Evolutionary conservation across 2,797 vertebrate species (phyloP).

Genomic region (Arctocebus calabarensis): DNA sequence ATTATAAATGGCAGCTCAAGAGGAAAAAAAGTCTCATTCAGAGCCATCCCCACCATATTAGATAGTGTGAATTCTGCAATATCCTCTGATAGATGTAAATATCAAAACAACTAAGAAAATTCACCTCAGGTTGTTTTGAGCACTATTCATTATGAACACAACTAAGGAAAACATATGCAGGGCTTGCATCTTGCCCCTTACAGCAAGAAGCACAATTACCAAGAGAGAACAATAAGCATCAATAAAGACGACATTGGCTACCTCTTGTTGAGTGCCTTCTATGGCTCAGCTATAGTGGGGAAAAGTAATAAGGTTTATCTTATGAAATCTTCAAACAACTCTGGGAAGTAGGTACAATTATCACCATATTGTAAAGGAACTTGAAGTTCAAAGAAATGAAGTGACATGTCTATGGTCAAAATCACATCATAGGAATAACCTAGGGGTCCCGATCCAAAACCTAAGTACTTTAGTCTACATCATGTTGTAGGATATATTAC

Average conservation of each 20-base stretch:
- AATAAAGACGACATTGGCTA: not conserved
- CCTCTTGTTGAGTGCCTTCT: not conserved
- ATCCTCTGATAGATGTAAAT: not conserved
- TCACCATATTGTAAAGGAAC: not conserved
- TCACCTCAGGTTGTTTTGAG: not conserved
- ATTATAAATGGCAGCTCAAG: not conserved
- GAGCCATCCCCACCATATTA: not conserved
- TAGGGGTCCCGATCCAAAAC: not conserved
- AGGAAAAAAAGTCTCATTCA: not conserved
- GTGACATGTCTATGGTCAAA: not conserved
- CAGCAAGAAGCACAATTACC: not conserved
- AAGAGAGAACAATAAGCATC: not conserved
- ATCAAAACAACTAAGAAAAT: not conserved
- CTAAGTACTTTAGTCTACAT: not conserved
- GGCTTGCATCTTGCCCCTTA: not conserved
- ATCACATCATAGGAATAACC: not conserved
- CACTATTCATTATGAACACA: not conserved
- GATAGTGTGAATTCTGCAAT: not conserved
- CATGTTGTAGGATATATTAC: not conserved
- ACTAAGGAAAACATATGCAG: not conserved
- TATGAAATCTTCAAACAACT: not conserved
- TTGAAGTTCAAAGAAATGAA: constrained; percentile 1
- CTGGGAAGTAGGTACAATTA: not conserved
- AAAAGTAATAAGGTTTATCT: not conserved
- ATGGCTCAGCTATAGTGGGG: not conserved